These are phyloP conservation scores for Pyrocephalus nanus DNA, from an alignment of 2,797 vertebrate genomes.

Conservation along the genomic window DNA sequence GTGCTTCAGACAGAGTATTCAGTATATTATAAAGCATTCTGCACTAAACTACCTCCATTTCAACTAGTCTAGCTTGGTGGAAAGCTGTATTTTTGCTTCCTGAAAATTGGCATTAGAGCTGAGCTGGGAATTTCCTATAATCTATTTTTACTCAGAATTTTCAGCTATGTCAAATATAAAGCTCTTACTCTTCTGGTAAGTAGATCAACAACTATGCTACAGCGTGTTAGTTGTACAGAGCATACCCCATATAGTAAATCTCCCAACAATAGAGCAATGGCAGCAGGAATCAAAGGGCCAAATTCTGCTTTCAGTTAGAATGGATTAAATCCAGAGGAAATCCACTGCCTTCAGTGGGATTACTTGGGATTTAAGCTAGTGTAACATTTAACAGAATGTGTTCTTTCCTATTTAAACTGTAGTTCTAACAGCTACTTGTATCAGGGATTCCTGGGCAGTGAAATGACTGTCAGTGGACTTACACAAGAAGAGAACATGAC, in stretches of 20 bases:
- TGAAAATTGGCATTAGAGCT: conserved; percentile 41
- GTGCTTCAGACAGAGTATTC: background rate
- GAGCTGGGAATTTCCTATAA: conserved; percentile 39
- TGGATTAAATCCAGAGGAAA: conserved; percentile 20
- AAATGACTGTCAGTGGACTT: background rate
- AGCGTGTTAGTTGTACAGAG: background rate
- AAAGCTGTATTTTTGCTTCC: conserved; percentile 22
- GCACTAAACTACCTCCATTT: background rate
- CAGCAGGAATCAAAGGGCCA: background rate
- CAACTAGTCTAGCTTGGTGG: background rate
- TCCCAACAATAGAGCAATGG: conserved; percentile 7
- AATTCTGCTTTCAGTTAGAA: background rate
- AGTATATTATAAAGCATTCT: background rate
- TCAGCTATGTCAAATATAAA: conserved; percentile 38
- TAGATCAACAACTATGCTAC: conserved; percentile 31
- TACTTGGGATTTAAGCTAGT: conserved; percentile 4
- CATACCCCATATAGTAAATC: background rate
- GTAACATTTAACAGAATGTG: background rate
- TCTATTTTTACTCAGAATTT: conserved; percentile 38
- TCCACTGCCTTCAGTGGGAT: background rate
- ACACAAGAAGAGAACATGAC: background rate
- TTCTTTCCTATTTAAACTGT: background rate
- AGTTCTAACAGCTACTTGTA: background rate
- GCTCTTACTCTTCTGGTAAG: conserved; percentile 29
- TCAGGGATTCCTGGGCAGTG: background rate